These are phyloP conservation scores for Aurelia sp. DNA, from an alignment of 30 jellyfish, hydroid and myxozoan species.

Conservation along the genomic window DNA sequence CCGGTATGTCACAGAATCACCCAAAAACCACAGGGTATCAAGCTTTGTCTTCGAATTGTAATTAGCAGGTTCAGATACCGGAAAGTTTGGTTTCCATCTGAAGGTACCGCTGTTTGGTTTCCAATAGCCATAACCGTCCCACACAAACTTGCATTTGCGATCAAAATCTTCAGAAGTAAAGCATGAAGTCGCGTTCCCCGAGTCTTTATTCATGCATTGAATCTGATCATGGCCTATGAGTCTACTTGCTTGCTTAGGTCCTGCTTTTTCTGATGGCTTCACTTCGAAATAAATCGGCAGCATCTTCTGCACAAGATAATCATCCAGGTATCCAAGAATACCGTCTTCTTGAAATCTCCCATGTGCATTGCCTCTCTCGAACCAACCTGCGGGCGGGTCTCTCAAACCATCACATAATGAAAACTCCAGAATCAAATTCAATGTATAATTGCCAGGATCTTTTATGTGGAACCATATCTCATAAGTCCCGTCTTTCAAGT, in stretches of 20 bases:
- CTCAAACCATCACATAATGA: slow-evolving; percentile 61
- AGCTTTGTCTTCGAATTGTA: slow-evolving; percentile 22
- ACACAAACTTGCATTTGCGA: slow-evolving; percentile 22
- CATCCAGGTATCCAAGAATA: slow-evolving; percentile 55
- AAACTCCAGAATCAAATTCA: slow-evolving; percentile 42
- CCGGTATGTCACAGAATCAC: slow-evolving; percentile 67
- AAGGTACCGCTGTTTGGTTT: not conserved
- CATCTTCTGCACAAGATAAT: slow-evolving; percentile 22
- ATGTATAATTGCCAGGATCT: slow-evolving; percentile 48
- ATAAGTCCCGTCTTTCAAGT: slow-evolving; percentile 53
- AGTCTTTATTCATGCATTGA: too few species aligned
- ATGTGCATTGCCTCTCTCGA: slow-evolving; percentile 30
- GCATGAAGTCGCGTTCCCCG: not conserved
- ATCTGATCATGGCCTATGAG: too few species aligned
- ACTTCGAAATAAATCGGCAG: slow-evolving; percentile 21
- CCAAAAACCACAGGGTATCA: slow-evolving; percentile 69
- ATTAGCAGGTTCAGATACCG: slow-evolving; percentile 3
- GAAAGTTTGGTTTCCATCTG: slow-evolving; percentile 43
- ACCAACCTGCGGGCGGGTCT: slow-evolving; percentile 73
- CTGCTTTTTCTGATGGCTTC: not conserved
- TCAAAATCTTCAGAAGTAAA: not conserved
- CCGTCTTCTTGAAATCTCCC: slow-evolving; percentile 60
- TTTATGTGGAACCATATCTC: slow-evolving; percentile 34
- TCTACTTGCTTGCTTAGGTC: too few species aligned
- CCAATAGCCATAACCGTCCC: slow-evolving; percentile 60